phyloP scores from a whole-genome alignment of 2,797 vertebrate species.

The Thunnus albacares region DNA sequence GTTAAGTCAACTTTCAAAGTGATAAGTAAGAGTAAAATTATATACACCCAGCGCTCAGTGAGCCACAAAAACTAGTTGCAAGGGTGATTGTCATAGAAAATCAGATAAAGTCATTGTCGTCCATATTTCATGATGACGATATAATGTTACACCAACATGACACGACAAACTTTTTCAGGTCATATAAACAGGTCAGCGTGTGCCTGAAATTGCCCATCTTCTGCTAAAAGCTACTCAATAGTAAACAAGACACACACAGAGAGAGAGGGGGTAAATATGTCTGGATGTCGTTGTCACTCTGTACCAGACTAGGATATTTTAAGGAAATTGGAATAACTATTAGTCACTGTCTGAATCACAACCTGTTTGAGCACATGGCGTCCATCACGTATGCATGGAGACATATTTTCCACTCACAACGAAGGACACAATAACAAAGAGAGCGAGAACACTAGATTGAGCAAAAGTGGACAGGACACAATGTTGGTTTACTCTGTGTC shows the following conservation, averaged over 20 bases:
- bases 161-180: background rate
- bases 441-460: background rate
- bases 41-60: too few species aligned
- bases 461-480: background rate
- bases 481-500: background rate
- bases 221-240: background rate
- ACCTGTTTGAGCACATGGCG: background rate
- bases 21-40: too few species aligned
- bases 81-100: too few species aligned
- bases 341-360: slow-evolving; percentile 67
- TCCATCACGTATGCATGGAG: slow-evolving; percentile 11
- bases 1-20: too few species aligned
- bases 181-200: slow-evolving; percentile 2
- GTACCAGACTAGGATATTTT: slow-evolving; percentile 39
- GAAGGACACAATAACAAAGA: background rate
- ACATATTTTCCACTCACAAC: slow-evolving; percentile 22
- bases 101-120: too few species aligned
- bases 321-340: slow-evolving; percentile 48
- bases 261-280: background rate
- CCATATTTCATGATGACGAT: background rate
- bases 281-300: slow-evolving; percentile 17
- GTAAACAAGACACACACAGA: background rate
- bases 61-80: too few species aligned
- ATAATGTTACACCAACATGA: background rate
- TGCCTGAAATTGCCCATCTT: background rate